Base-by-base conservation (phyloP, 2,113 vertebrate genomes). In the Phalacrocorax brasilianus region DNA sequence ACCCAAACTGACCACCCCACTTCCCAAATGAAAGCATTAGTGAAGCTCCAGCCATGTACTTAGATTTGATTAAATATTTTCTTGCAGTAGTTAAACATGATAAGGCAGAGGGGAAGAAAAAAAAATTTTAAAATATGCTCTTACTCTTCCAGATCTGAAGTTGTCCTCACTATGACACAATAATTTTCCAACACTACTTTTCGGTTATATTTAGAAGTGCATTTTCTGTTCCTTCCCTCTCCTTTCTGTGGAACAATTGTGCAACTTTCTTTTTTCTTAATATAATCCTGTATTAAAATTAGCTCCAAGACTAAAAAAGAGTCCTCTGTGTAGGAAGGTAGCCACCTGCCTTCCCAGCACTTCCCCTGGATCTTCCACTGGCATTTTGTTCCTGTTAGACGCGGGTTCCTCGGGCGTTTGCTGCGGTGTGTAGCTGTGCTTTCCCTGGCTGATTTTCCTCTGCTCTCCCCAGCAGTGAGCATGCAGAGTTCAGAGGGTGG, bases 401-500 rank as follows among this genome's bases (percentile, higher is more conserved):
- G 1, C 5, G 7, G 32, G 53, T 58, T 63, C 40, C 44, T 24
- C 2, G 33, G 75, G 26, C 4, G 9, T 9, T 53, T 1, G 32
- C 38, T 20, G 45, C 2, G 67, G 11, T 40, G 62, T 3, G 19
- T 47, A 27, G 50, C 84, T 28, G 40, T 32, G 68, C 61, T 33
- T 49, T 27, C 30, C 65, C 82, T 55, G 38, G 16, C 79, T 88
- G 26, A 70, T 50, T 32, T 96, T 28, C 75, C 83, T 92, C 56
- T 18, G 28, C 75, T 94, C 90, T 96, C 53, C 89, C 91, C 61
- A 99, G 99, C 98, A 93, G 97, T 50, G 97, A 99, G 98, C 97
- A 99, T 99, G 99, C 99, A 99, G 98, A 99, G 98, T 96, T 98
- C 99, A 5, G 99, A 99, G 97, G 98, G 98, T 68, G 98, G 98